Conservation (phyloP, 2,797 vertebrate species). For the Xenops minutus region DNA sequence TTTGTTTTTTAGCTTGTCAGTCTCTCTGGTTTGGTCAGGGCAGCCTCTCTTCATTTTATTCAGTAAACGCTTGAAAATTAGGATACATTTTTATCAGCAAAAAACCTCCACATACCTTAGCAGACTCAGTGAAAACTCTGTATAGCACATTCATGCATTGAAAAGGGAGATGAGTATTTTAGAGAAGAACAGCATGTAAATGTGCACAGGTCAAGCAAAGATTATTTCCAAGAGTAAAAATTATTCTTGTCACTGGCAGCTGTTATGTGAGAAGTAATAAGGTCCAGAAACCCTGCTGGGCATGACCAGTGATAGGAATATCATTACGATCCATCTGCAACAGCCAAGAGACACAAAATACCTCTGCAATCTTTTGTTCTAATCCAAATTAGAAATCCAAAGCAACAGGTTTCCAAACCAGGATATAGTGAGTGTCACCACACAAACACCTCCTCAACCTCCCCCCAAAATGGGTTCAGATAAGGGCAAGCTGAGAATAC, state of each 20-base stretch:
- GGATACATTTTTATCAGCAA: neutral
- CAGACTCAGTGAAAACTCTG: neutral
- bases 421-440: neutral
- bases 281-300: neutral
- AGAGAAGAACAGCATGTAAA: constrained; percentile 1
- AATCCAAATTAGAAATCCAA: neutral
- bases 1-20: neutral
- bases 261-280: neutral
- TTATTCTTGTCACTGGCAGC: constrained; percentile 45
- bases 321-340: neutral
- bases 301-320: neutral
- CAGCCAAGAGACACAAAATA: neutral
- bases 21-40: neutral
- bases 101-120: neutral
- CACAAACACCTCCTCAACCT: neutral
- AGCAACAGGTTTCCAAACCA: neutral
- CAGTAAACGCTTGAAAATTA: neutral
- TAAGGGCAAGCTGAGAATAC: neutral
- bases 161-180: neutral
- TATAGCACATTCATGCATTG: neutral
- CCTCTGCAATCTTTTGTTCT: neutral
- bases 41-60: neutral
- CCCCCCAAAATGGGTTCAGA: fast-evolving
- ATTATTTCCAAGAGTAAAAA: constrained; percentile 41
- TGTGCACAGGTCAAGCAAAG: constrained; percentile 5